Base-by-base conservation (phyloP, 2,797 vertebrate species). In the Enteromius argenteus region DNA sequence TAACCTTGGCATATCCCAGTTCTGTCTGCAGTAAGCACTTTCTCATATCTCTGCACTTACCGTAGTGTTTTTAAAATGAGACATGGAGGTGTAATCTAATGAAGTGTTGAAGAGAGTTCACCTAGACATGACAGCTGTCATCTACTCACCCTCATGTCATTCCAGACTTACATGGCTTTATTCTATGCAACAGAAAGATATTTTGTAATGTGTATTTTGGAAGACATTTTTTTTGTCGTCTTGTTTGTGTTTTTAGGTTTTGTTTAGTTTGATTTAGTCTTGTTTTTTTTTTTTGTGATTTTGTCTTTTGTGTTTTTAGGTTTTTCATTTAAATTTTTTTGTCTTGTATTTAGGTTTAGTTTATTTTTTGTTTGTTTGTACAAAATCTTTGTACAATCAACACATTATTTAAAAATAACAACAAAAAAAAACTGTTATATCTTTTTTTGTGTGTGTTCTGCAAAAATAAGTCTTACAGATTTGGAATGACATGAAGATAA, bases 1-100 rank as follows among this genome's bases (percentile, higher is more conserved):
- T 86, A 82, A 84, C 80, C 75, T 87, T 88, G 88, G 88, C 83
- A 85, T 84, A 85, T 86, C 79, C 85, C 88, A 89, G 85, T 68
- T 58, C 62, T 75, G 76, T 87, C 84, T 78, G 62, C 51, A 66
- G 77, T 81, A 85, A 83, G 84, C 86, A 85, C 83, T 88, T 89
- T 86, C 66, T 73, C 75, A 8, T 49, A 84, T 75, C 60, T 62
- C 46, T 84, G 85, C 83, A 84, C 83, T 79, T 84, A 76, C n/a
- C 64, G 66, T 44, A 49, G 71, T 32, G 46, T 67, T 77, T 58
- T 81, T 83, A 76, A 67, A 76, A 83, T 56, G 44, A 72, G 30
- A 66, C 53, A 53, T 37, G 21, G 72, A 67, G 9, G 44, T 32
- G 15, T 56, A 68, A 58, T 56, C 35, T 46, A 23, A 49, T 76